Conservation (phyloP, 2,888 invertebrate species). For the Temnothorax unifasciatus region DNA sequence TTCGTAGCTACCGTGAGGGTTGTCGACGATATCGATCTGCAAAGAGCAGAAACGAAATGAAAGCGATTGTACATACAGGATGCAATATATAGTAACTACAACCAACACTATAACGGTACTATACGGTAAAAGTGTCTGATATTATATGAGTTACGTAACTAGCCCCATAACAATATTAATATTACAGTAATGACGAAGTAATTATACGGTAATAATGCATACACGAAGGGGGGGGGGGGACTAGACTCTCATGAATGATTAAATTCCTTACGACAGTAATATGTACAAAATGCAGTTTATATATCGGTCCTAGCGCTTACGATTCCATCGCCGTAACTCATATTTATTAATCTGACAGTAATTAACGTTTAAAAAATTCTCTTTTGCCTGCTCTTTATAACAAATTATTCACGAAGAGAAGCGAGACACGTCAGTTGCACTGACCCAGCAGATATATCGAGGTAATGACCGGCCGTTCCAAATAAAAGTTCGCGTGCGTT, state of each 20-base stretch:
- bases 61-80: conserved; percentile 62
- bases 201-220: background rate
- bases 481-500: conserved; percentile 39
- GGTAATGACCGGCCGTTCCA: conserved; percentile 47
- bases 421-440: conserved; percentile 33
- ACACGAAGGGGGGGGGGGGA: background rate
- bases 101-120: background rate
- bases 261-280: background rate
- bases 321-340: background rate
- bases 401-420: conserved; percentile 25
- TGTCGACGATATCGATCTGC: conserved; percentile 77
- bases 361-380: conserved; percentile 1
- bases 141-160: background rate
- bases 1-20: conserved; percentile 69
- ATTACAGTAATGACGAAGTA: background rate
- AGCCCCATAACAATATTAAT: background rate
- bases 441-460: conserved; percentile 40
- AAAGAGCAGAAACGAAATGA: conserved; percentile 67
- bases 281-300: conserved; percentile 11
- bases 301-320: background rate
- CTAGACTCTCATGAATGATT: background rate
- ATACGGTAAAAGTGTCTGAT: background rate
- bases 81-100: conserved; percentile 5
- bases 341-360: background rate
- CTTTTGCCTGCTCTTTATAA: background rate